phyloP scores from a whole-genome alignment of 2,797 vertebrate genomes.

The Petrocephalus schoutedeni region DNA sequence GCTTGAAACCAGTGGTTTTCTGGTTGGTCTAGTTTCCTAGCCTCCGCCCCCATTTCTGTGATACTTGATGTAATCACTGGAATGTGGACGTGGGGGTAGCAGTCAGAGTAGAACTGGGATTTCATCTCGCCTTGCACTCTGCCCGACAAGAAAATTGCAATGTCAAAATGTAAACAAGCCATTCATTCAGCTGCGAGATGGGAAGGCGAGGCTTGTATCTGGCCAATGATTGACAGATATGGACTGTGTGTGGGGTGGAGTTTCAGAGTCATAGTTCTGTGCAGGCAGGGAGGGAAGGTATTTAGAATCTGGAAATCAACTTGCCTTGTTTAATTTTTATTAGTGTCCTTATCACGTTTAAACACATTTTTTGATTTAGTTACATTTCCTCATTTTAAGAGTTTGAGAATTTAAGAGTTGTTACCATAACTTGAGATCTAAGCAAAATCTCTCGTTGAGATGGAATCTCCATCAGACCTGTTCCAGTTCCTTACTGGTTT shows the following conservation, averaged over 20 bases:
- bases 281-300: neutral
- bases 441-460: neutral
- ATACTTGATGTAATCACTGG: slow-evolving; percentile 5
- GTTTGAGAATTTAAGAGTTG: neutral
- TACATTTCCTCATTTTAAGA: neutral
- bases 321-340: neutral
- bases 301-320: neutral
- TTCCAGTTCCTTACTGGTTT: neutral
- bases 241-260: neutral
- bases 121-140: neutral
- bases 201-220: neutral
- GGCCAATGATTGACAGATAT: neutral
- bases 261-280: neutral
- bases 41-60: neutral
- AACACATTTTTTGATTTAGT: neutral
- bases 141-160: neutral
- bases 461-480: neutral
- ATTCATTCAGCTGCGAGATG: neutral
- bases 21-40: neutral
- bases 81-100: neutral
- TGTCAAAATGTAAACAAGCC: slow-evolving; percentile 6
- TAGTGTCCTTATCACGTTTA: neutral
- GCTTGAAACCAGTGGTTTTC: neutral
- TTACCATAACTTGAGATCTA: neutral
- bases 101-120: neutral